Base-by-base conservation (phyloP, 2,113 vertebrate species). In the Atherinomorus stipes region DNA sequence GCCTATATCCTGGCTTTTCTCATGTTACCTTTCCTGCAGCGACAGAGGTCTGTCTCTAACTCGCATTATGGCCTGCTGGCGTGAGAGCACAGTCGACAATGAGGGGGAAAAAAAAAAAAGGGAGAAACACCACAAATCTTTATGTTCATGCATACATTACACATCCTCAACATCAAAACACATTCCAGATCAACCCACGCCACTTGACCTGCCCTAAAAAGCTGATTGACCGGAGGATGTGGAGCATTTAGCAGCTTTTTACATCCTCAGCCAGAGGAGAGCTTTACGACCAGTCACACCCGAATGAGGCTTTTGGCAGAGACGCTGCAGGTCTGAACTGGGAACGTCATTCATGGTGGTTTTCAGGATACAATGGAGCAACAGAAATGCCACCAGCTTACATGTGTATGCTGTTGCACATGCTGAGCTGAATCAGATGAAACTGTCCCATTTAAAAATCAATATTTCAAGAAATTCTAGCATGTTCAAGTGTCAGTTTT, bases 21-120 rank as follows among this genome's bases (percentile, higher is more conserved):
- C 86, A 52, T 8, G 77, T 88, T 88, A 76, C 80, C 69, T 65
- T 57, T 64, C 60, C 57, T 74, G 61, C 73, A 61, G 61, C 11
- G 21, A 58, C 76, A 62, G 71, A 68, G 25, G 31, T 31, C 69
- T 40, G n/a, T 66, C 56, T 74, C 28, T 25, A 21, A 31, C 28
- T 59, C 56, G 51, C 50, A 18, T 31, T 31, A 4, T 12, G 34
- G 23, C 25, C 63, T 22, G 11, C 1, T 21, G 15, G 18, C 1
- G 31, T 51, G 59, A 22, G 42, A 57, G 23, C 16, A 11, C 15
- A 11, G 54, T 22, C 5, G 22, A 76, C 38, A 47, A 16, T 6
- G 3, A 25, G 31, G 31, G 7, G 31, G 7, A 9, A 9, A 9
- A 9, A 9, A 8, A 1, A 34, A 23, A 52, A 22, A 4, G 22